These are phyloP conservation scores for Sebastes umbrosus DNA, from an alignment of 2,797 vertebrate species.

Conservation along the genomic window DNA sequence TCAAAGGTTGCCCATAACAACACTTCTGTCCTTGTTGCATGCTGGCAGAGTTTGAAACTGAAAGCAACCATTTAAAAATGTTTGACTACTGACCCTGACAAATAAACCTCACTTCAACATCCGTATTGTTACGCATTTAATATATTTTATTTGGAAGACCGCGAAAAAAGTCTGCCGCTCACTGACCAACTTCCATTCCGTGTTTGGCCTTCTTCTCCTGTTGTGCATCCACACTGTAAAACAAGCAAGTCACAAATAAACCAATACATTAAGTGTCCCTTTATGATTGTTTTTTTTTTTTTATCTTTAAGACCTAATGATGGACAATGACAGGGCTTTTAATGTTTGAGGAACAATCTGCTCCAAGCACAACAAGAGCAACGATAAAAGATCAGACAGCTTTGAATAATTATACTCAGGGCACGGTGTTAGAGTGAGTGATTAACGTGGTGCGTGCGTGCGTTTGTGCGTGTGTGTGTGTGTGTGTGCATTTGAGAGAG, in stretches of 20 bases:
- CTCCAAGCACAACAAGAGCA: constrained; percentile 60
- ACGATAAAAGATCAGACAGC: constrained; percentile 59
- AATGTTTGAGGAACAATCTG: constrained; percentile 57
- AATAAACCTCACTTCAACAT: too few species aligned
- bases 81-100: too few species aligned
- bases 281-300: constrained; percentile 2
- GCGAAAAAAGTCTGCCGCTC: background rate
- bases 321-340: constrained; percentile 31
- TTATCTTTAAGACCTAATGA: constrained; percentile 56
- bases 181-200: background rate
- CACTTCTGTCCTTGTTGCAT: too few species aligned
- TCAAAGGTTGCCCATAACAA: background rate
- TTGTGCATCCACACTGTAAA: background rate
- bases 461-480: background rate
- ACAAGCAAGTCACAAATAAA: background rate
- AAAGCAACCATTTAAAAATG: too few species aligned
- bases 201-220: background rate
- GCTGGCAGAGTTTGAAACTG: background rate
- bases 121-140: too few species aligned
- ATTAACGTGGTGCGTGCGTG: constrained; percentile 37
- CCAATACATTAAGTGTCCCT: background rate
- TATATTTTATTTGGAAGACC: too few species aligned
- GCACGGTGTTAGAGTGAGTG: constrained; percentile 44
- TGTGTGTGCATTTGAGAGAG: background rate
- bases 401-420: constrained; percentile 67